A percentile compares a stretch with the other conserved stretches of the same genome.
phyloP scores from a whole-genome alignment of 1,140 invertebrate species.

The Plutomurus gul region DNA sequence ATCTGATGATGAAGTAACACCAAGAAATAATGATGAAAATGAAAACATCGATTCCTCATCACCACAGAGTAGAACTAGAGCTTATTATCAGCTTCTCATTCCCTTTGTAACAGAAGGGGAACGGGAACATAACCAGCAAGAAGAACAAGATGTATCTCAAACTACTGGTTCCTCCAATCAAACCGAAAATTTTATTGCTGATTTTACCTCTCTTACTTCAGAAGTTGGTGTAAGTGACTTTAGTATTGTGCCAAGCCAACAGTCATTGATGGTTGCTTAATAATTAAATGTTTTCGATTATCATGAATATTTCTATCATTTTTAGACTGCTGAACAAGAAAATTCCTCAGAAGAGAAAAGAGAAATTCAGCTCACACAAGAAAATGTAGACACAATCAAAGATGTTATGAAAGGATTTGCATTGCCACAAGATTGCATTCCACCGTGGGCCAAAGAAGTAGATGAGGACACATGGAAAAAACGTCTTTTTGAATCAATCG shows the following conservation, averaged over 20 bases:
- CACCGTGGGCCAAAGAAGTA: slow-evolving; percentile 42
- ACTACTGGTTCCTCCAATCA: no score
- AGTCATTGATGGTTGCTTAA: no score
- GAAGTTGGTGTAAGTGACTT: no score
- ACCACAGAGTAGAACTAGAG: not conserved
- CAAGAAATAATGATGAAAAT: not conserved
- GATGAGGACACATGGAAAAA: slow-evolving; percentile 47
- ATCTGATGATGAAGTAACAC: not conserved
- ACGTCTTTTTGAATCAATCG: not conserved
- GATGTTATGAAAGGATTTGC: slow-evolving; percentile 46
- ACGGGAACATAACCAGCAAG: no score
- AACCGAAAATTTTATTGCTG: no score
- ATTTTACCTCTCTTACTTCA: no score
- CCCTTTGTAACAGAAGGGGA: no score
- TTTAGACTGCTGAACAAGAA: not conserved
- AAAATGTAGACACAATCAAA: slow-evolving; percentile 49
- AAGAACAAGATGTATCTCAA: no score
- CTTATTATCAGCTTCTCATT: slow-evolving; percentile 41
- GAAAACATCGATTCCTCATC: not conserved
- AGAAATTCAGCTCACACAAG: slow-evolving; percentile 41
- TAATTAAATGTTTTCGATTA: no score
- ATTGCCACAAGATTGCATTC: slow-evolving; percentile 39
- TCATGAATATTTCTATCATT: not conserved
- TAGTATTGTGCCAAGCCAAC: no score
- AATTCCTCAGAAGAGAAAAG: slow-evolving; percentile 5